Conservation (phyloP, 2,113 vertebrate species). For the Chlorodrepanis virens region DNA sequence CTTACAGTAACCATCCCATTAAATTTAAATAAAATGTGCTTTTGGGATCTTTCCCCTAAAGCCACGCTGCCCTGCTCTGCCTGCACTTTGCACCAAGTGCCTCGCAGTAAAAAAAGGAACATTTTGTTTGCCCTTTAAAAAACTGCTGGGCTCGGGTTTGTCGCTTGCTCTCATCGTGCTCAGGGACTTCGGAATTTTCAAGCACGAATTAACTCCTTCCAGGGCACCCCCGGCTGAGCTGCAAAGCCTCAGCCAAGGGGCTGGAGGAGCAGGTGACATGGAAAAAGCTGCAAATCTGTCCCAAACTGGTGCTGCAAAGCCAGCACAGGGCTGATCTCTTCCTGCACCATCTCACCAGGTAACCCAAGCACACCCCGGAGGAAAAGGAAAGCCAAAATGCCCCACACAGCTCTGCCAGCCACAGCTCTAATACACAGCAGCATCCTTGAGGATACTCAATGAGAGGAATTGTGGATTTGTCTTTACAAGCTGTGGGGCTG, state of each 20-base stretch:
- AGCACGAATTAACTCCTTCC: background rate
- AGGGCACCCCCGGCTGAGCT: background rate
- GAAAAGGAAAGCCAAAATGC: background rate
- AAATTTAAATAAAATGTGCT: conserved; percentile 68
- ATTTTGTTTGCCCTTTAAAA: conserved; percentile 52
- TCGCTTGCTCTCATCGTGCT: background rate
- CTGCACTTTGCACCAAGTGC: background rate
- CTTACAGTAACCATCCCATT: conserved; percentile 68
- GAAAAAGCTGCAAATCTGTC: background rate
- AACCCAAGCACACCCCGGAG: fast-evolving
- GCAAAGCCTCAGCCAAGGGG: background rate
- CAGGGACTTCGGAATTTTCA: background rate
- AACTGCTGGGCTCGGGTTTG: background rate
- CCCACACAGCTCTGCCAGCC: fast-evolving
- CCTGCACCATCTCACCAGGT: background rate
- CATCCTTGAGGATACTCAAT: background rate
- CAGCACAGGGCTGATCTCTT: background rate
- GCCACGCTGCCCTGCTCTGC: conserved; percentile 11
- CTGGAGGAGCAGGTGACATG: background rate
- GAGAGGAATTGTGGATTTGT: no score
- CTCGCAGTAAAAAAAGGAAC: conserved; percentile 32
- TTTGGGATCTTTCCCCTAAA: conserved; percentile 69
- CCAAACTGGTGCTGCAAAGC: background rate
- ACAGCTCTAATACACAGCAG: fast-evolving
- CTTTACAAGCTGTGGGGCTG: no score